Evolutionary conservation across 1,140 invertebrate genomes (phyloP).

Genomic region (Holcopasites calliopsidis): DNA sequence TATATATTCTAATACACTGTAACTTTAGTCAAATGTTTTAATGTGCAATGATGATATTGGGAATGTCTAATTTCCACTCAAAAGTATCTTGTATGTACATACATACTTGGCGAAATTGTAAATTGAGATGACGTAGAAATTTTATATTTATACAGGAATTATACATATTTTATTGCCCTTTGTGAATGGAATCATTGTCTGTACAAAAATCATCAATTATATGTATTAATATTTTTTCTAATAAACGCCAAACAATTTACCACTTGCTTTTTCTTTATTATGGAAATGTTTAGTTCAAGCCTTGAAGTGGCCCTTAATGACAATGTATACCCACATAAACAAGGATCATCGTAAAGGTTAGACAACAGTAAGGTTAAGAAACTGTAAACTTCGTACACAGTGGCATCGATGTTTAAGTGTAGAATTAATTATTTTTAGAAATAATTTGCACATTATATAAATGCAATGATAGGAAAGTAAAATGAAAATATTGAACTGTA

Average conservation of each 20-base stretch:
- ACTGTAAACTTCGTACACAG: neutral
- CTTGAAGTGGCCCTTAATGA: too few species aligned
- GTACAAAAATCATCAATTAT: neutral
- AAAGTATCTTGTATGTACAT: neutral
- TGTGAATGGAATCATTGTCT: neutral
- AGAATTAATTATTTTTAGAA: neutral
- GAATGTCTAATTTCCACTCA: neutral
- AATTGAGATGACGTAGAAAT: too few species aligned
- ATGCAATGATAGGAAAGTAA: too few species aligned
- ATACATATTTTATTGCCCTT: neutral
- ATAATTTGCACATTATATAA: too few species aligned
- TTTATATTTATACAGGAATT: too few species aligned
- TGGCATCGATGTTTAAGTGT: neutral
- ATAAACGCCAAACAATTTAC: too few species aligned
- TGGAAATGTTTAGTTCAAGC: too few species aligned
- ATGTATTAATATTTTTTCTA: too few species aligned
- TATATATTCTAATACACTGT: slow-evolving; percentile 66
- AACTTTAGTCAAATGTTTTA: slow-evolving; percentile 16
- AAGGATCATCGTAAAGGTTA: too few species aligned
- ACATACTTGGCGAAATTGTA: too few species aligned
- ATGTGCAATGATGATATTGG: neutral
- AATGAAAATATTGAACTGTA: neutral
- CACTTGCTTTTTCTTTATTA: too few species aligned
- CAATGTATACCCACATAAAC: too few species aligned
- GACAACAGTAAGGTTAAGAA: slow-evolving; percentile 39